Evolutionary conservation across 2,888 invertebrate genomes (phyloP), one percentile per base, ranked within the genome.

Genomic region (Parelbella ahira): DNA sequence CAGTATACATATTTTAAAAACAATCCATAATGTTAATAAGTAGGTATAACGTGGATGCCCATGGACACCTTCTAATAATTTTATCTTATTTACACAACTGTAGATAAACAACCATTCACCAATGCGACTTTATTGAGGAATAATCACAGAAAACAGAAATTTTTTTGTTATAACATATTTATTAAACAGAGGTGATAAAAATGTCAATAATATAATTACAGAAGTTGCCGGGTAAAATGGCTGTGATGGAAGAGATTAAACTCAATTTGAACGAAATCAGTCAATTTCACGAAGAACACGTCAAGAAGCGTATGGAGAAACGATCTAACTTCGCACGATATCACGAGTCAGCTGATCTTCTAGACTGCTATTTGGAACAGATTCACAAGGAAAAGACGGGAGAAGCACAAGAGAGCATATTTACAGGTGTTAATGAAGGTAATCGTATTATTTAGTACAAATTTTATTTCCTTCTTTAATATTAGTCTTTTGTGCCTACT

Each of bases 221-320:
- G 72, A 51, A 51, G 33, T 43, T 72, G 12, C 74, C 74, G 0
- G 68, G 74, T 0, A 72, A 72, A 47, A 56, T 50, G 37, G 53
- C 45, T 0, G 58, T 68, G 0, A 21, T 72, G 2, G 44, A 65
- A 7, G 92, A 71, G 88, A 93, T 55, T 64, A 82, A 44, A 64
- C 81, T 76, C 68, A 90, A 79, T 62, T 47, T 70, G 3, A 29
- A 51, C 10, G 58, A 63, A 11, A 47, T 70, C 2, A 59, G 66
- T 44, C 49, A 55, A 24, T 74, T 74, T 32, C 73, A 74, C 15
- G 49, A 36, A 1, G 48, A 56, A 6, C 56, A 56, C 18, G 36
- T 70, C 4, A 29, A 20, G 1, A 44, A 43, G 6, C 56, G 71
- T 2, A 39, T 52, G 5, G 47, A 54, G n/a, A 15, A 46, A 28